Percentiles rank a stretch among this genome's conserved stretches.
Conservation (phyloP, 2,888 invertebrate genomes). For the Crepidodera aurea region DNA sequence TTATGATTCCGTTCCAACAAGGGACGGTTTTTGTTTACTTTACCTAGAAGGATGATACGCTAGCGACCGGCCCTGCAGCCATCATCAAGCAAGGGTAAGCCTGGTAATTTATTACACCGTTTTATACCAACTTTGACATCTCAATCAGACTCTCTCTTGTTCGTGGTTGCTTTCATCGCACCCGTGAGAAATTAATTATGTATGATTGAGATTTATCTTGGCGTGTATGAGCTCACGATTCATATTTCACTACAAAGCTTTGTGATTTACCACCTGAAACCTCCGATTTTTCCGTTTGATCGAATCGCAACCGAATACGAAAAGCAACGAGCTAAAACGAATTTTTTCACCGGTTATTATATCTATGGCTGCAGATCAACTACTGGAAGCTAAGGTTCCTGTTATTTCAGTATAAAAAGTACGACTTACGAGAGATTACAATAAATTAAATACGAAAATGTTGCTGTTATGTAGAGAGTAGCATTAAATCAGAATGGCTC, state of each 20-base stretch:
- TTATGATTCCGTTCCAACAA: not conserved
- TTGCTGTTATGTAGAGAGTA: too few species aligned
- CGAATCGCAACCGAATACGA: not conserved
- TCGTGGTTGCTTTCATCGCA: constrained; percentile 56
- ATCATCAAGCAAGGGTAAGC: constrained; percentile 51
- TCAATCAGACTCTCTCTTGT: constrained; percentile 59
- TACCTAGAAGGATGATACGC: not conserved
- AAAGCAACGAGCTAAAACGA: too few species aligned
- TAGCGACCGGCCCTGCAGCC: constrained; percentile 3
- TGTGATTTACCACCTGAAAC: constrained; percentile 28
- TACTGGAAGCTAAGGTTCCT: too few species aligned
- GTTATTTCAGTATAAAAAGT: too few species aligned
- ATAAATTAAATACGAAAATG: too few species aligned
- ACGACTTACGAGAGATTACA: too few species aligned
- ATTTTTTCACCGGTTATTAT: too few species aligned
- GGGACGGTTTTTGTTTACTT: not conserved
- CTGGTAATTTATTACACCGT: constrained; percentile 58
- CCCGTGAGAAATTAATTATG: constrained; percentile 59
- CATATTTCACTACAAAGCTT: constrained; percentile 38
- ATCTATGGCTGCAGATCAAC: too few species aligned
- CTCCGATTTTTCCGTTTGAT: not conserved
- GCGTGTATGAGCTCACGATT: constrained; percentile 41
- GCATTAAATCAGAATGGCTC: too few species aligned
- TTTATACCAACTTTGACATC: constrained; percentile 57
- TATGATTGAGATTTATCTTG: constrained; percentile 56